A percentile compares a stretch with the other conserved stretches of the same genome.
Evolutionary conservation across 2,797 vertebrate genomes (phyloP).

Genomic region (Sparus aurata): DNA sequence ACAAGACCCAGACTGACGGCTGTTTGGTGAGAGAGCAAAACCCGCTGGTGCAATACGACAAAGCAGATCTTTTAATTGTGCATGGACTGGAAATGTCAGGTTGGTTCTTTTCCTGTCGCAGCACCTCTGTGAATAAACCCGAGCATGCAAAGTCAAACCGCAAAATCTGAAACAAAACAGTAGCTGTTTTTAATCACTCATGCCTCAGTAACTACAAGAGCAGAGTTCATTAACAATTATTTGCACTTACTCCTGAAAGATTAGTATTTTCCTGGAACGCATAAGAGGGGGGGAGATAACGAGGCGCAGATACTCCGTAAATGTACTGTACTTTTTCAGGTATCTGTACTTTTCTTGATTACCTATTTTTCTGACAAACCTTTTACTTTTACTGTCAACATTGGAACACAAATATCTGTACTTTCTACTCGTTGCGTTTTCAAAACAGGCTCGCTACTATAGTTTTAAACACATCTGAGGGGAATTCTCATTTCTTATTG

Average conservation of each 20-base stretch:
- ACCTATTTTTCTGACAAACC: no score
- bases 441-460: no score
- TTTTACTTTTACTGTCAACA: no score
- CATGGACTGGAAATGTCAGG: constrained; percentile 30
- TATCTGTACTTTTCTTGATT: no score
- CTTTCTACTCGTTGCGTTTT: no score
- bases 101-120: constrained; percentile 37
- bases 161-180: constrained; percentile 67
- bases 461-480: no score
- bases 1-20: constrained; percentile 60
- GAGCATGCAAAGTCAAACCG: constrained; percentile 65
- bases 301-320: no score
- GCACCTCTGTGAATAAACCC: constrained; percentile 47
- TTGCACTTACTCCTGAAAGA: constrained; percentile 50
- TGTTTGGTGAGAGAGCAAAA: constrained; percentile 56
- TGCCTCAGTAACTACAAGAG: constrained; percentile 55
- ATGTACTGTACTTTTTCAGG: no score
- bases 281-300: no score
- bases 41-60: constrained; percentile 14
- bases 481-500: no score
- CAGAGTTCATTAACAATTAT: constrained; percentile 66
- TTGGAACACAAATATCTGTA: neutral
- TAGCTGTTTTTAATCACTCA: constrained; percentile 61
- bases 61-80: constrained; percentile 40
- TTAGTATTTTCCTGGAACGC: constrained; percentile 8